Conservation (phyloP, 2,113 vertebrate genomes). For the Reinhardtius hippoglossoides region DNA sequence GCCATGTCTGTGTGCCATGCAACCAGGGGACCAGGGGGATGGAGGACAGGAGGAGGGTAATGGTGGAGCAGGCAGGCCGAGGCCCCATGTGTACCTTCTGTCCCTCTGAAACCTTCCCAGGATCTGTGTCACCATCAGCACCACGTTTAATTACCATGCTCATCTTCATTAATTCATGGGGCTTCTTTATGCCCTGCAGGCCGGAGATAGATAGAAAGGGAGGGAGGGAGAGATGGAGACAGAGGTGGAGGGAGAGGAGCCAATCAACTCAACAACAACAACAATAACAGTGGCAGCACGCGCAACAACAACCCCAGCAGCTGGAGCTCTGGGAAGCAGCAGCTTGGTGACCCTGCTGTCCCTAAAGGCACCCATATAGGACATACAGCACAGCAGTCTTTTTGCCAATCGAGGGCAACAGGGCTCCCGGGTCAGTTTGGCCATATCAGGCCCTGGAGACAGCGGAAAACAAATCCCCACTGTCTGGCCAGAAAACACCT, state of each 20-base stretch:
- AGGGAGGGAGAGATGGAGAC: conserved; percentile 38
- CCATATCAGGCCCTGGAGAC: conserved; percentile 56
- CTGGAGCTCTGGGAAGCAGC: conserved; percentile 47
- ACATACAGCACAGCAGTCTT: conserved; percentile 42
- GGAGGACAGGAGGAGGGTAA: conserved; percentile 48
- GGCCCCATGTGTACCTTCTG: conserved; percentile 81
- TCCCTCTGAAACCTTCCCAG: conserved; percentile 91
- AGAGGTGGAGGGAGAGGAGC: conserved; percentile 42
- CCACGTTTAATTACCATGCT: conserved; percentile 93
- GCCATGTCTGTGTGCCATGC: conserved; percentile 84
- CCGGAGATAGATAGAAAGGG: conserved; percentile 58
- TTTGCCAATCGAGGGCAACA: conserved; percentile 62
- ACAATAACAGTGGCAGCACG: conserved; percentile 60
- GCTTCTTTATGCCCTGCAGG: conserved; percentile 88
- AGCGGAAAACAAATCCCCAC: conserved; percentile 58
- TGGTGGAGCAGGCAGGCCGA: conserved; percentile 48
- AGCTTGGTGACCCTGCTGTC: conserved; percentile 55
- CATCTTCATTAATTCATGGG: conserved; percentile 95
- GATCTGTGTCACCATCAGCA: conserved; percentile 86
- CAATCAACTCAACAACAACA: conserved; percentile 45
- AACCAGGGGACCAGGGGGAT: conserved; percentile 80
- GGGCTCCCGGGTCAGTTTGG: conserved; percentile 76
- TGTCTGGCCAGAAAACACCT: conserved; percentile 73
- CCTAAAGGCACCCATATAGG: conserved; percentile 42
- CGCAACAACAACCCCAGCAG: conserved; percentile 54